These are phyloP conservation scores for Oithona nana DNA, from an alignment of 2,888 invertebrate genomes.

Conservation along the genomic window DNA sequence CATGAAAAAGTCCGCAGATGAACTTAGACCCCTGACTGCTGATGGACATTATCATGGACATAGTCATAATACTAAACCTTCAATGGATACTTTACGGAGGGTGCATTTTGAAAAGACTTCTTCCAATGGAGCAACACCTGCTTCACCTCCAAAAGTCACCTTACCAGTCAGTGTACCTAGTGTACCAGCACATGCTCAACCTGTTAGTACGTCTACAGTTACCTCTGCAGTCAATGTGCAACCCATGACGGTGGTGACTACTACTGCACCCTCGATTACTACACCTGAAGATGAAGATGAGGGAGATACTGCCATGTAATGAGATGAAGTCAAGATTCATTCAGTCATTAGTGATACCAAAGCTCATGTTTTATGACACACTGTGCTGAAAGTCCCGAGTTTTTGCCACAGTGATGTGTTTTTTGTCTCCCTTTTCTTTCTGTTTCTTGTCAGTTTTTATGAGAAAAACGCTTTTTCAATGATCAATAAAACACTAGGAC, in stretches of 20 bases:
- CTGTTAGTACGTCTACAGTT: neutral
- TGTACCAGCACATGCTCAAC: neutral
- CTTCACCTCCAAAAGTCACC: neutral
- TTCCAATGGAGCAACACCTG: neutral
- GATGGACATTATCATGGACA: neutral
- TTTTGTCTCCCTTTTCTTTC: too few species aligned
- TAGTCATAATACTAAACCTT: neutral
- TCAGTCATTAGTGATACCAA: too few species aligned
- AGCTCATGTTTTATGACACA: too few species aligned
- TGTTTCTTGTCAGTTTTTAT: too few species aligned
- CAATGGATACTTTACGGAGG: conserved; percentile 4
- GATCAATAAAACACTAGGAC: too few species aligned
- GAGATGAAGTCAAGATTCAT: too few species aligned
- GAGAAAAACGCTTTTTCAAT: too few species aligned
- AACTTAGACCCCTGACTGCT: neutral
- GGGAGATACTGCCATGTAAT: neutral
- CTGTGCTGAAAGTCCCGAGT: too few species aligned
- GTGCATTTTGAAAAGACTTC: conserved; percentile 10
- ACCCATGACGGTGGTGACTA: neutral
- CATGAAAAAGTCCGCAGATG: neutral
- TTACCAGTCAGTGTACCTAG: neutral
- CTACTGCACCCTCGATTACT: neutral
- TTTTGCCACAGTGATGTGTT: too few species aligned
- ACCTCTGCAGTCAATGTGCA: too few species aligned
- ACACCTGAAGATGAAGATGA: neutral